These are phyloP conservation scores for Unio pictorum DNA, from an alignment of 2,888 invertebrate genomes.

Conservation along the genomic window DNA sequence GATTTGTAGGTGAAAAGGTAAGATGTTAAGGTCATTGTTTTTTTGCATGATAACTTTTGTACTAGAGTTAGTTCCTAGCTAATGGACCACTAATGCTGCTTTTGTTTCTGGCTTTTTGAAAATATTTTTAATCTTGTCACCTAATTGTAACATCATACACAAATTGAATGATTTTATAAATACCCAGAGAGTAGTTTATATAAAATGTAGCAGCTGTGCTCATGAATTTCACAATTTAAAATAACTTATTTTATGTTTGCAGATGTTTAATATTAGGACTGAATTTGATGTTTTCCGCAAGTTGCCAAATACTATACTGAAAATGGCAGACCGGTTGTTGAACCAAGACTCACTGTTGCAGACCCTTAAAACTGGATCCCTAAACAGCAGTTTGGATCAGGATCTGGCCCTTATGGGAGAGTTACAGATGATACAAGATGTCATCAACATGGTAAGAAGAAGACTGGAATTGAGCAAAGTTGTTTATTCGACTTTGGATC, in stretches of 20 bases:
- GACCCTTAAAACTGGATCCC: slow-evolving; percentile 40
- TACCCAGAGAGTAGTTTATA: too few species aligned
- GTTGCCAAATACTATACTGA: slow-evolving; percentile 55
- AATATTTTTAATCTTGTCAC: not conserved
- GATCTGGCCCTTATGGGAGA: slow-evolving; percentile 63
- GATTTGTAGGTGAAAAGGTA: too few species aligned
- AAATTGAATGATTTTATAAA: too few species aligned
- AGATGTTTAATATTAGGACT: slow-evolving; percentile 65
- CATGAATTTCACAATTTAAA: not conserved
- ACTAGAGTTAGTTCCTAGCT: too few species aligned
- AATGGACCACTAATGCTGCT: too few species aligned
- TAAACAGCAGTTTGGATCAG: slow-evolving; percentile 52
- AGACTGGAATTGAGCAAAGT: too few species aligned
- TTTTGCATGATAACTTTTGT: too few species aligned
- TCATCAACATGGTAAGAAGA: slow-evolving; percentile 58
- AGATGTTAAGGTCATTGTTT: too few species aligned
- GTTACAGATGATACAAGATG: slow-evolving; percentile 61
- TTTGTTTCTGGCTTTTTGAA: not conserved
- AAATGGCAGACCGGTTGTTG: slow-evolving; percentile 50
- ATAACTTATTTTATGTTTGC: slow-evolving; percentile 19
- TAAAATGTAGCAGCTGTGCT: too few species aligned
- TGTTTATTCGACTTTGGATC: too few species aligned
- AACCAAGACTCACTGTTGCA: slow-evolving; percentile 55
- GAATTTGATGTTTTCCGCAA: slow-evolving; percentile 58
- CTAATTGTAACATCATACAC: too few species aligned